phyloP scores from a whole-genome alignment of 2,113 vertebrate species.

The Tiliqua scincoides region DNA sequence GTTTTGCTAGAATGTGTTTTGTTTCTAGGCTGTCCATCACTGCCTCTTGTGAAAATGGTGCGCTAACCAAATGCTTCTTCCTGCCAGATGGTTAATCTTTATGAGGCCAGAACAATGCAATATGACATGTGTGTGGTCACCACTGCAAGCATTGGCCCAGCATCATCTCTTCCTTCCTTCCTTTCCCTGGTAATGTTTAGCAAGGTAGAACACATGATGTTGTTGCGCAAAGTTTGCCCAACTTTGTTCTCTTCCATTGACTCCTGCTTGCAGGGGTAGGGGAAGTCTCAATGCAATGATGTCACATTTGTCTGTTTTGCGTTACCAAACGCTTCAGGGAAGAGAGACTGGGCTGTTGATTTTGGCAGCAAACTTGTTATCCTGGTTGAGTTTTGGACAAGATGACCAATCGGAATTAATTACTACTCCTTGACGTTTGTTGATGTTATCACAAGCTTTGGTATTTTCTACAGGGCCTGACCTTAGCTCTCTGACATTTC shows the following conservation, averaged over 20 bases:
- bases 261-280: not conserved
- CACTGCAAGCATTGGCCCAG: not conserved
- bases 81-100: not conserved
- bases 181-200: not conserved
- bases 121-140: not conserved
- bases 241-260: not conserved
- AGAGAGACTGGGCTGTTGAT: too few relatives aligned
- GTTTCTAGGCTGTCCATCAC: not conserved
- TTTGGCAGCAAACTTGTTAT: not conserved
- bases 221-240: too few relatives aligned
- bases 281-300: not conserved
- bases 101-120: not conserved
- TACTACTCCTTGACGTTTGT: too few relatives aligned
- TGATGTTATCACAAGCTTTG: not conserved
- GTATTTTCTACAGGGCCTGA: too few relatives aligned
- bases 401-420: not conserved
- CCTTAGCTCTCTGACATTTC: too few relatives aligned
- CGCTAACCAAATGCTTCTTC: not conserved
- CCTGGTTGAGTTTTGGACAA: too few relatives aligned
- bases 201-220: not conserved
- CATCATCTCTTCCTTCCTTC: not conserved
- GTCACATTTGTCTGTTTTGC: not conserved
- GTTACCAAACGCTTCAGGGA: not conserved
- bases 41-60: accelerated
- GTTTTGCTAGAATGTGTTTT: not conserved